Conservation (phyloP, 2,113 vertebrate species). For the Clarias macrocephalus region DNA sequence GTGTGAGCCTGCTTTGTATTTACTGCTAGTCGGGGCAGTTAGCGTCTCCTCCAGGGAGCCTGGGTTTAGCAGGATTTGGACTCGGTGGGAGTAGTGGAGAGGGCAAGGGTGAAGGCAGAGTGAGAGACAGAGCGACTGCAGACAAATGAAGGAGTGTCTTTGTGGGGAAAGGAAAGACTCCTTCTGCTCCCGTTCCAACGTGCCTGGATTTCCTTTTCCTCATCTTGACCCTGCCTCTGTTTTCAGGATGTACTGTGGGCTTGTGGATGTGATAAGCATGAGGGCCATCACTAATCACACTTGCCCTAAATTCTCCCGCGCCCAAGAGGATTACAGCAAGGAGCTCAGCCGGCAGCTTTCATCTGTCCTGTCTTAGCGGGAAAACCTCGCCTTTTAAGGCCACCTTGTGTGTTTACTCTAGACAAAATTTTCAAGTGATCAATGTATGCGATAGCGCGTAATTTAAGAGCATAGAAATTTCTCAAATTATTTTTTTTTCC, state of each 20-base stretch:
- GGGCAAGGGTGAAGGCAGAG: conserved; percentile 3
- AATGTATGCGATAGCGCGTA: background rate
- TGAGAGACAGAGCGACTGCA: background rate
- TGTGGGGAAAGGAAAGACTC: background rate
- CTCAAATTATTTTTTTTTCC: background rate
- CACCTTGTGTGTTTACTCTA: background rate
- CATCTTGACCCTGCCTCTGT: conserved; percentile 29
- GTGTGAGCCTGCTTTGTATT: conserved; percentile 30
- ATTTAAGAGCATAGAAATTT: background rate
- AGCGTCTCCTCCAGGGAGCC: conserved; percentile 38
- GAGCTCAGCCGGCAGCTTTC: conserved; percentile 49
- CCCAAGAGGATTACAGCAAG: conserved; percentile 69
- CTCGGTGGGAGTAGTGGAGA: conserved; percentile 16
- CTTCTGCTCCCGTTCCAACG: background rate
- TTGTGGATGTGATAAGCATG: conserved; percentile 63
- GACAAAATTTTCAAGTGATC: background rate
- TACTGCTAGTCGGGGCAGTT: conserved; percentile 23
- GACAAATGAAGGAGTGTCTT: conserved; percentile 44
- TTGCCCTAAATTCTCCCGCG: conserved; percentile 76
- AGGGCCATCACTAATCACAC: conserved; percentile 71
- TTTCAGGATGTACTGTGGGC: conserved; percentile 31
- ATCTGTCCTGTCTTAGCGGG: conserved; percentile 52
- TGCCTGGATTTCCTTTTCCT: conserved; percentile 16
- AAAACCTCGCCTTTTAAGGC: conserved; percentile 23
- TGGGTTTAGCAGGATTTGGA: conserved; percentile 42